These are phyloP conservation scores for Blennius ocellaris DNA, from an alignment of 2,113 vertebrate species.

Conservation along the genomic window DNA sequence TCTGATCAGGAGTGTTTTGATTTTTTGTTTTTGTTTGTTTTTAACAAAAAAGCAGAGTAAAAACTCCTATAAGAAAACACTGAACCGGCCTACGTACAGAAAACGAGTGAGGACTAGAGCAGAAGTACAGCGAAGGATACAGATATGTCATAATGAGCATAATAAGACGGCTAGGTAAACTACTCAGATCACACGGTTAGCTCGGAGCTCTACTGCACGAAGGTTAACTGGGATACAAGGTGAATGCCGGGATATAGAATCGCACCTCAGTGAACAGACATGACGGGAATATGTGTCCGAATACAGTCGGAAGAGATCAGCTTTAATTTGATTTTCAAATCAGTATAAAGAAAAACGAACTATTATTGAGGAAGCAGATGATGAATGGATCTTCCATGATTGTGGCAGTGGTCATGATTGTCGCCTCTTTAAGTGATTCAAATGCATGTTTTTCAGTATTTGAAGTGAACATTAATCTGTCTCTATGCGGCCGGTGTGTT, in stretches of 20 bases:
- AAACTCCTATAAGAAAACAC: constrained; percentile 64
- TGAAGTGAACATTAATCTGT: no score
- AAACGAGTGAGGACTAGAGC: constrained; percentile 58
- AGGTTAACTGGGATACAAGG: constrained; percentile 60
- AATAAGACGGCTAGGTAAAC: constrained; percentile 63
- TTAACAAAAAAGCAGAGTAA: constrained; percentile 35
- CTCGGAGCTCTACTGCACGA: constrained; percentile 68
- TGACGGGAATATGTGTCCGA: no score
- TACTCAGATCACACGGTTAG: constrained; percentile 64
- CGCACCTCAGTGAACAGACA: constrained; percentile 51
- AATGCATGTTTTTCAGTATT: no score
- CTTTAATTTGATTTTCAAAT: no score
- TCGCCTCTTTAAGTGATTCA: no score
- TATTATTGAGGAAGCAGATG: no score
- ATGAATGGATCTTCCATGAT: no score
- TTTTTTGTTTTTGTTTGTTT: constrained; percentile 13
- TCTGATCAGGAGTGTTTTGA: constrained; percentile 34
- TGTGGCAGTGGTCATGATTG: no score
- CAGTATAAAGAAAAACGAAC: no score
- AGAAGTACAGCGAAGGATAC: constrained; percentile 55
- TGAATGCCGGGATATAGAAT: constrained; percentile 43
- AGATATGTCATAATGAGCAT: constrained; percentile 57
- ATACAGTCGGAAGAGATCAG: no score
- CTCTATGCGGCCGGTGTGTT: no score
- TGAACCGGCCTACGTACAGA: constrained; percentile 65